Evolutionary conservation across 2,113 vertebrate genomes (phyloP).

Genomic region (Gymnobelideus leadbeateri): DNA sequence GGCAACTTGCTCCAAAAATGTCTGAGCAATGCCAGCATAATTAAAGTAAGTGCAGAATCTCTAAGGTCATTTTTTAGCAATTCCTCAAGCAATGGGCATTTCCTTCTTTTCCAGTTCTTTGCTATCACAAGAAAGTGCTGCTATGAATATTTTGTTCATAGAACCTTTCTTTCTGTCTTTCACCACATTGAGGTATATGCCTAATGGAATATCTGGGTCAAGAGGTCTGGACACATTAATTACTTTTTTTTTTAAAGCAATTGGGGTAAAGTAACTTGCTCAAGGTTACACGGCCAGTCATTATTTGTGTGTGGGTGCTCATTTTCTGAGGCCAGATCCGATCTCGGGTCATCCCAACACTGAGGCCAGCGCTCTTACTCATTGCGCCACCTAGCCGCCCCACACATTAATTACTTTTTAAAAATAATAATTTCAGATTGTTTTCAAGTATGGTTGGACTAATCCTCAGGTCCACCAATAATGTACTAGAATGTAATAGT

Average conservation of each 20-base stretch:
- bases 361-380: no score
- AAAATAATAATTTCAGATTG: background rate
- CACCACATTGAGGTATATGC: background rate
- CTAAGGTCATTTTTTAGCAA: background rate
- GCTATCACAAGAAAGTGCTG: background rate
- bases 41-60: background rate
- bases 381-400: no score
- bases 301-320: no score
- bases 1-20: background rate
- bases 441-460: background rate
- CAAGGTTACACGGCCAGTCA: no score
- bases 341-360: no score
- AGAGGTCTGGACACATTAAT: background rate
- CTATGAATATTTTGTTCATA: background rate
- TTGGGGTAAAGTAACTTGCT: no score
- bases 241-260: no score
- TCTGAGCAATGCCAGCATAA: background rate
- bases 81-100: background rate
- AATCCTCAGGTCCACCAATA: background rate
- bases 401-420: background rate
- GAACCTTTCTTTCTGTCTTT: background rate
- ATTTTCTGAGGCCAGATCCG: no score
- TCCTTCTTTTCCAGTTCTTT: background rate
- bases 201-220: background rate
- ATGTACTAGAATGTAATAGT: background rate